Evolutionary conservation across 2,113 vertebrate species (phyloP).

Genomic region (Pelobates fuscus): DNA sequence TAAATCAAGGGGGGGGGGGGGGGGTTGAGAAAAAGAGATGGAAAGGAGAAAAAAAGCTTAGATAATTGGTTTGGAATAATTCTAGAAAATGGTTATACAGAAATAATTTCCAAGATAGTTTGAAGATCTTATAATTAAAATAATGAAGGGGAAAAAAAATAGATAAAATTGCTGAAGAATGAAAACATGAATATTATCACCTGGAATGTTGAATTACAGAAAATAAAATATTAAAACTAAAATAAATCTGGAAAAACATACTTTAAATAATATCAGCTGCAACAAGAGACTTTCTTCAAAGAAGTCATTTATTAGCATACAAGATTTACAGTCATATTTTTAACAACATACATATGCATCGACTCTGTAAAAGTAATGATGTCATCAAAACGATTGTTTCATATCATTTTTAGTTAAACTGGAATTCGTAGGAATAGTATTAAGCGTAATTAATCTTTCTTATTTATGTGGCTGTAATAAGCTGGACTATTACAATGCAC

Average conservation of each 20-base stretch:
- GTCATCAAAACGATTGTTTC: conserved; percentile 41
- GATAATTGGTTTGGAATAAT: no score
- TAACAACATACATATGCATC: conserved; percentile 32
- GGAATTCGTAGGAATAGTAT: conserved; percentile 35
- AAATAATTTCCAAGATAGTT: no score
- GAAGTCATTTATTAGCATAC: conserved; percentile 4
- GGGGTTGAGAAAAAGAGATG: no score
- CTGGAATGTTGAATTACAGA: background rate
- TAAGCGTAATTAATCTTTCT: conserved; percentile 46
- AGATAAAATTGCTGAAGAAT: no score
- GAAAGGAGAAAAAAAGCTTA: no score
- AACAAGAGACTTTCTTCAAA: conserved; percentile 4
- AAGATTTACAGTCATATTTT: conserved; percentile 22
- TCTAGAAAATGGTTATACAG: no score
- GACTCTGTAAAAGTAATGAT: conserved; percentile 28
- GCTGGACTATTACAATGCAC: conserved; percentile 15
- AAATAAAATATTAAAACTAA: background rate
- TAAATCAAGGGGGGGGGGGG: no score
- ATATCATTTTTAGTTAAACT: conserved; percentile 44
- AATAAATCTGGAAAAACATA: background rate
- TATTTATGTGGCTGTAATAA: conserved; percentile 41
- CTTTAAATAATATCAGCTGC: background rate
- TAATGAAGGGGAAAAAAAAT: no score
- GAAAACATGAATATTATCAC: background rate
- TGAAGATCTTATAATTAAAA: no score